Base-by-base conservation (phyloP, 2,888 invertebrate species). In the Selenia dentaria region DNA sequence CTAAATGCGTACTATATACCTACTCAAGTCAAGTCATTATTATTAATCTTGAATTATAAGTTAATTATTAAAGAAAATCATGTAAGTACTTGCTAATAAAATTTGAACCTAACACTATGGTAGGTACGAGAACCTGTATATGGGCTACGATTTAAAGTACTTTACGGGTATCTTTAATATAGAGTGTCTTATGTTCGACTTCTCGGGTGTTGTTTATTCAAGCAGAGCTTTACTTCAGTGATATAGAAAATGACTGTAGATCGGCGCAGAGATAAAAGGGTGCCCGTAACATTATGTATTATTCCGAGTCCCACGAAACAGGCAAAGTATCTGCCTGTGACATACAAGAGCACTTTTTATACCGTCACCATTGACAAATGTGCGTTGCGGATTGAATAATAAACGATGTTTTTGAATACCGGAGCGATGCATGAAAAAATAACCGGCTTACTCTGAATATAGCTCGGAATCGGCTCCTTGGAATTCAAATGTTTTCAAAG, bases 321-420 rank as follows among this genome's bases (percentile, higher is more conserved):
- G 20, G 35, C 31, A 25, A 38, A 12, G 18, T 32, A 32, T n/a
- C 33, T 29, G 38, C 26, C 60, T 57, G 64, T 62, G 71, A 66
- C 60, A 62, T 66, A 56, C 69, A 59, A 64, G 48, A 62, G 52
- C 35, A 36, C 31, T 70, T 75, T 75, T 74, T 74, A 71, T 74
- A 71, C 63, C 65, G 56, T 63, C 71, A 63, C 68, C 72, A 72
- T 70, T 78, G 77, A 80, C 70, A 74, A 79, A 76, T 72, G 67
- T 49, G 59, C 49, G 59, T 37, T 59, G 72, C 61, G 76, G 62
- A 76, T 78, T 79, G 83, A 85, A 85, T 84, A 79, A 69, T 74
- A 84, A 56, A 14, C 29, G 6, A 25, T 39, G 16, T 24, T 36
- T 33, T 35, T 39, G 39, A 45, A 42, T 45, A 18, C 31, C 31